Percentiles rank a stretch among this genome's conserved stretches.
phyloP scores from a whole-genome alignment of 2,888 invertebrate genomes.

The Diadromus collaris region DNA sequence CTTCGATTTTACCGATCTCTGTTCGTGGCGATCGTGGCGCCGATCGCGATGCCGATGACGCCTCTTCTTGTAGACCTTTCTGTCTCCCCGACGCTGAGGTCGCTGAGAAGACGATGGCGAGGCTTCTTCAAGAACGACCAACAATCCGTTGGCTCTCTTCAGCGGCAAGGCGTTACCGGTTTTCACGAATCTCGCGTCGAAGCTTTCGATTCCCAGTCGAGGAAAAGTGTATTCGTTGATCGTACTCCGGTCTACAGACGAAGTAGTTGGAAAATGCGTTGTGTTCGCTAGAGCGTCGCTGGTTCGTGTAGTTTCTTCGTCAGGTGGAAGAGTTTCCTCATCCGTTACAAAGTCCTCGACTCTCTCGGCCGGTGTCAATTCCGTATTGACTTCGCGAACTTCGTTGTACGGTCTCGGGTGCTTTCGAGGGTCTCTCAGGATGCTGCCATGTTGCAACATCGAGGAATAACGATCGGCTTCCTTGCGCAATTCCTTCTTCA shows the following conservation, averaged over 20 bases:
- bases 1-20: slow-evolving; percentile 1
- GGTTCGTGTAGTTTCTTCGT: slow-evolving; percentile 46
- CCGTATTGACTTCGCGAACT: slow-evolving; percentile 42
- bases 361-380: slow-evolving; percentile 51
- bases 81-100: neutral
- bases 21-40: slow-evolving; percentile 13
- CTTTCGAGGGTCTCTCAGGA: neutral
- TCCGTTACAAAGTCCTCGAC: slow-evolving; percentile 49
- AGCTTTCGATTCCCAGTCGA: slow-evolving; percentile 23
- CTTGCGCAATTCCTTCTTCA: slow-evolving; percentile 48
- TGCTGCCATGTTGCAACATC: neutral
- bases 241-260: neutral
- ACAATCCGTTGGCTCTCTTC: slow-evolving; percentile 14
- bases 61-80: slow-evolving; percentile 5
- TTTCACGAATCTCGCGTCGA: neutral
- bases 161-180: neutral
- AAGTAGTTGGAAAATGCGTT: neutral
- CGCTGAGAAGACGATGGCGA: neutral
- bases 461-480: slow-evolving; percentile 28
- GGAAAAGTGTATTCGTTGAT: slow-evolving; percentile 25
- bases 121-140: slow-evolving; percentile 33
- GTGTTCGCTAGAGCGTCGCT: slow-evolving; percentile 2
- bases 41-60: slow-evolving; percentile 30
- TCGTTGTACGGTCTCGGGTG: slow-evolving; percentile 9
- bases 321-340: slow-evolving; percentile 47